Evolutionary conservation across 2,113 vertebrate species (phyloP).

Genomic region (Collichthys lucidus): DNA sequence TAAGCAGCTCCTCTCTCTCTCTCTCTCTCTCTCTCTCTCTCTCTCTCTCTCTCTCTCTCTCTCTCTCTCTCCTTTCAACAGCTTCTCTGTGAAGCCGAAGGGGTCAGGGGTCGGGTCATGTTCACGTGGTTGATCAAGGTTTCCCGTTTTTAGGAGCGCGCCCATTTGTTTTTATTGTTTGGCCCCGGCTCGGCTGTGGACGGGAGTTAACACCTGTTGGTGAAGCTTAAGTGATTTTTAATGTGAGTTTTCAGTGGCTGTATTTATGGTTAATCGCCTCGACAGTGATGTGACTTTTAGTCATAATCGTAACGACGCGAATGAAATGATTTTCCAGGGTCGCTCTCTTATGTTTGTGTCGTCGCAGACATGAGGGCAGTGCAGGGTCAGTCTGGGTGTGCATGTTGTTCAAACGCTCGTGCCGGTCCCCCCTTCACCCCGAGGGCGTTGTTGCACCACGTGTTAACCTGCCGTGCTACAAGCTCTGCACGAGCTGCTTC

Average conservation of each 20-base stretch:
- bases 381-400: not conserved
- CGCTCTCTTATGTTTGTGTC: not conserved
- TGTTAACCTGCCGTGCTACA: slow-evolving; percentile 46
- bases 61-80: not conserved
- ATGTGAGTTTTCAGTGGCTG: slow-evolving; percentile 49
- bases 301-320: slow-evolving; percentile 30
- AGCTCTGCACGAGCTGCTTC: slow-evolving; percentile 26
- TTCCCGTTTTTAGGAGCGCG: slow-evolving; percentile 11
- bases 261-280: slow-evolving; percentile 54
- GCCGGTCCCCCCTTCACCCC: not conserved
- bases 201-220: slow-evolving; percentile 54
- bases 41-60: not conserved
- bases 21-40: not conserved
- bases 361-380: not conserved
- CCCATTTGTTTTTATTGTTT: slow-evolving; percentile 50
- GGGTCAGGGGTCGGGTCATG: slow-evolving; percentile 38
- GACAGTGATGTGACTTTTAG: slow-evolving; percentile 49
- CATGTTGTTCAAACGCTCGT: not conserved
- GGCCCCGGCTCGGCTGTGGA: not conserved
- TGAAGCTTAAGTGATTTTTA: slow-evolving; percentile 58
- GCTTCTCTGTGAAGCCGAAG: not conserved
- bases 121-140: slow-evolving; percentile 40
- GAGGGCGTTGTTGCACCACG: slow-evolving; percentile 39
- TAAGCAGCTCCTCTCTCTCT: slow-evolving; percentile 27
- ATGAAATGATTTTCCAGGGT: slow-evolving; percentile 13